Evolutionary conservation across 2,113 vertebrate species (phyloP).

Genomic region (Tor tambroides): DNA sequence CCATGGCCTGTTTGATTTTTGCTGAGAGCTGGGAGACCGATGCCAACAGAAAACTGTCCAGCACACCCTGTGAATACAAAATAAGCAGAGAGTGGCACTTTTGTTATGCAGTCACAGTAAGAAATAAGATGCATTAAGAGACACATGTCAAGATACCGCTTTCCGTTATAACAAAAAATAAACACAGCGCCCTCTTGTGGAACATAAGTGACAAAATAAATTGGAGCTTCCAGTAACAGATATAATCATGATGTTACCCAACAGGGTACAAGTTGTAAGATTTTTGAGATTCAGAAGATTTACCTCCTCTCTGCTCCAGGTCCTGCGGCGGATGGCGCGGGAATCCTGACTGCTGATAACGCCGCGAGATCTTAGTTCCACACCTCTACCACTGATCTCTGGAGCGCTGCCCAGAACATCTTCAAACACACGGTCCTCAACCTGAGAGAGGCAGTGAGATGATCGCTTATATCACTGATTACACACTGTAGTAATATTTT

Average conservation of each 20-base stretch:
- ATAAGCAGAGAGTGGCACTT: neutral
- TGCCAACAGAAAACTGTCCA: constrained; percentile 89
- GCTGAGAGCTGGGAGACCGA: constrained; percentile 93
- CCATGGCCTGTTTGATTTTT: constrained; percentile 92
- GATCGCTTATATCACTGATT: neutral
- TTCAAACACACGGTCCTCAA: constrained; percentile 90
- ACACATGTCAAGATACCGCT: neutral
- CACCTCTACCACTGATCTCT: constrained; percentile 79
- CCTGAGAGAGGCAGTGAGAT: constrained; percentile 65
- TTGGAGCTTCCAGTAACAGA: neutral
- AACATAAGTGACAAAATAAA: neutral
- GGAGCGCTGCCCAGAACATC: constrained; percentile 83
- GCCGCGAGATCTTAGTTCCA: constrained; percentile 79
- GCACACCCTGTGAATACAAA: constrained; percentile 79
- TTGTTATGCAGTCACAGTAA: neutral
- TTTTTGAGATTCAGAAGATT: constrained; percentile 51
- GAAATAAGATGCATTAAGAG: neutral
- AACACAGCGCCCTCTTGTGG: neutral
- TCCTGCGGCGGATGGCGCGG: constrained; percentile 88
- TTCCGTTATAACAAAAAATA: neutral
- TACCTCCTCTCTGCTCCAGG: constrained; percentile 96
- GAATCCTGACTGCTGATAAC: constrained; percentile 77
- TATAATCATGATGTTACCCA: neutral
- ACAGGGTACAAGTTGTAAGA: neutral
- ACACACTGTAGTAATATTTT: neutral